Conservation (phyloP, 2,797 vertebrate species). For the Luscinia luscinia region DNA sequence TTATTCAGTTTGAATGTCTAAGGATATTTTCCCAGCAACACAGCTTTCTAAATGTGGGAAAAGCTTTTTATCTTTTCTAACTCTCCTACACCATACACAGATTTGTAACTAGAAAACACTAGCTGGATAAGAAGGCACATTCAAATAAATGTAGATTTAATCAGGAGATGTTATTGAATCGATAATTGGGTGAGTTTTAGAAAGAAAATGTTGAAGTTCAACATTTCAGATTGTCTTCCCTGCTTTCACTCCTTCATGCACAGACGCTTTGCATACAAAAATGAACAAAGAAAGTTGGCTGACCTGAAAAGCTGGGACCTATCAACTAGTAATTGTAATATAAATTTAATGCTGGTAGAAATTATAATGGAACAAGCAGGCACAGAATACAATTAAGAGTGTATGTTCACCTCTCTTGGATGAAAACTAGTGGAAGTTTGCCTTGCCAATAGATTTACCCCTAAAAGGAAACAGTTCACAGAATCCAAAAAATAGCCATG, state of each 20-base stretch:
- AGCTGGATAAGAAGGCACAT: background rate
- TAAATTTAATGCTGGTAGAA: slow-evolving; percentile 27
- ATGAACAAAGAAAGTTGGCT: background rate
- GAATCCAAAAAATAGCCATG: slow-evolving; percentile 52
- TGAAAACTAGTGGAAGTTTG: slow-evolving; percentile 16
- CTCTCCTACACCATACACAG: background rate
- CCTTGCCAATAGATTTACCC: slow-evolving; percentile 38
- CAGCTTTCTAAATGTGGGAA: background rate
- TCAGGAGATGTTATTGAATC: background rate
- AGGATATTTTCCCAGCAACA: background rate
- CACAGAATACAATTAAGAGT: background rate
- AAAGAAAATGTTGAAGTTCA: background rate
- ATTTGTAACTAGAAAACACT: background rate
- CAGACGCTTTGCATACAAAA: slow-evolving; percentile 1
- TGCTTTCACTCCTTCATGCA: background rate
- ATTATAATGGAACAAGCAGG: background rate
- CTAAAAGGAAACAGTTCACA: slow-evolving; percentile 72
- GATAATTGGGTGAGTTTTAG: background rate
- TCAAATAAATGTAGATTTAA: background rate
- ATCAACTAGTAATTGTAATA: slow-evolving; percentile 29
- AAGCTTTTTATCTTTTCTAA: background rate
- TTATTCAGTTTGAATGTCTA: background rate
- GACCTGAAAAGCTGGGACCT: slow-evolving; percentile 31
- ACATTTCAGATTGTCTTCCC: background rate
- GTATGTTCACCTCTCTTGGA: background rate